phyloP scores from a whole-genome alignment of 2,888 invertebrate species.

The Gnatocerus cornutus region DNA sequence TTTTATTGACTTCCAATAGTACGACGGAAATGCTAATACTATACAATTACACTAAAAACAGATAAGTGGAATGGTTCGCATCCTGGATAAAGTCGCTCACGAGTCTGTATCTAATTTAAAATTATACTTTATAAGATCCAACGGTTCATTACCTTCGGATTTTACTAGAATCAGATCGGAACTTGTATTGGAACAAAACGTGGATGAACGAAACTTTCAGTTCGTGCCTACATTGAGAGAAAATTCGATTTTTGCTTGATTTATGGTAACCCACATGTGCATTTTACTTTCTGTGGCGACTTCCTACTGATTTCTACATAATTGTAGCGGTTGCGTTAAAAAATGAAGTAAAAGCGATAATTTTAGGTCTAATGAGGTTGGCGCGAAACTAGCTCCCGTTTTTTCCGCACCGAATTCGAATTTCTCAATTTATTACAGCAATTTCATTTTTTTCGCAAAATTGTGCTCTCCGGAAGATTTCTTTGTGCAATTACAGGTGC shows the following conservation, averaged over 20 bases:
- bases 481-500: background rate
- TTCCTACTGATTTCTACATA: slow-evolving; percentile 33
- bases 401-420: background rate
- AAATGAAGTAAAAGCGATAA: slow-evolving; percentile 25
- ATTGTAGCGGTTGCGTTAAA: slow-evolving; percentile 18
- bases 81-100: slow-evolving; percentile 8
- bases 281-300: slow-evolving; percentile 28
- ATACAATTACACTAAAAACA: slow-evolving; percentile 20
- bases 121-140: slow-evolving; percentile 1
- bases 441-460: too few relatives aligned
- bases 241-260: slow-evolving; percentile 10
- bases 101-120: slow-evolving; percentile 16
- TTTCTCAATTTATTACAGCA: too few relatives aligned
- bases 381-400: background rate
- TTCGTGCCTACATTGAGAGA: slow-evolving; percentile 10
- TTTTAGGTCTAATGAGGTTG: slow-evolving; percentile 8
- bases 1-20: slow-evolving; percentile 6
- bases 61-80: slow-evolving; percentile 6
- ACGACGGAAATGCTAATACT: slow-evolving; percentile 12
- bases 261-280: slow-evolving; percentile 26
- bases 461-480: too few relatives aligned
- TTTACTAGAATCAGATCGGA: slow-evolving; percentile 12
- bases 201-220: slow-evolving; percentile 19
- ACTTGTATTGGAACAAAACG: slow-evolving; percentile 6
- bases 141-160: slow-evolving; percentile 5